Evolutionary conservation across 37 sponge, comb jelly and placozoan species (phyloP).

Genomic region (Haliclona indistincta): DNA sequence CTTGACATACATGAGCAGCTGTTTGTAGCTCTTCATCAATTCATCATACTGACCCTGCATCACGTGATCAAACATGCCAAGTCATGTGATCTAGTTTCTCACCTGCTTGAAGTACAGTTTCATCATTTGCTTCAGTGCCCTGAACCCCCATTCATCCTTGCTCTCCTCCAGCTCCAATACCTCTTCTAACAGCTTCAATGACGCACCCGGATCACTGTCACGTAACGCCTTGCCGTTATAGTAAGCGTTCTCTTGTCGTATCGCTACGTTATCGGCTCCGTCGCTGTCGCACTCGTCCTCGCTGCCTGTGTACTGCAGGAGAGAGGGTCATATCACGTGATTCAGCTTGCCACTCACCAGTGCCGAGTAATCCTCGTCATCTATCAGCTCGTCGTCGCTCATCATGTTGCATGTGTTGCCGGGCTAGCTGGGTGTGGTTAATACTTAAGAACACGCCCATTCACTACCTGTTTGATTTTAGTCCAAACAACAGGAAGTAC

Average conservation of each 20-base stretch:
- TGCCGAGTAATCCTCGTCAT: too few relatives aligned
- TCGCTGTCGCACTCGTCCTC: too few relatives aligned
- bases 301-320: too few relatives aligned
- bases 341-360: too few relatives aligned
- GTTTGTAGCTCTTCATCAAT: conserved; percentile 86
- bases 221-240: background rate
- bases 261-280: too few relatives aligned
- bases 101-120: conserved; percentile 92
- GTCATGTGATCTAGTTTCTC: background rate
- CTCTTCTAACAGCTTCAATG: conserved; percentile 45
- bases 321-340: too few relatives aligned
- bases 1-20: conserved; percentile 88
- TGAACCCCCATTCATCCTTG: conserved; percentile 99
- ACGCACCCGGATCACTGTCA: background rate
- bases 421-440: too few relatives aligned
- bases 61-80: background rate
- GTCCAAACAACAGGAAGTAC: too few relatives aligned
- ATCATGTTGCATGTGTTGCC: too few relatives aligned
- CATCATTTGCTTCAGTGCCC: conserved; percentile 97
- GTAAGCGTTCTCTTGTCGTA: background rate
- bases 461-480: too few relatives aligned
- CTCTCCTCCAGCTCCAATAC: conserved; percentile 83
- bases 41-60: conserved; percentile 71
- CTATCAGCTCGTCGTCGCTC: too few relatives aligned
- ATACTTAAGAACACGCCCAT: too few relatives aligned